These are phyloP conservation scores for Candidula unifasciata DNA, from an alignment of 2,888 invertebrate species.

Conservation along the genomic window DNA sequence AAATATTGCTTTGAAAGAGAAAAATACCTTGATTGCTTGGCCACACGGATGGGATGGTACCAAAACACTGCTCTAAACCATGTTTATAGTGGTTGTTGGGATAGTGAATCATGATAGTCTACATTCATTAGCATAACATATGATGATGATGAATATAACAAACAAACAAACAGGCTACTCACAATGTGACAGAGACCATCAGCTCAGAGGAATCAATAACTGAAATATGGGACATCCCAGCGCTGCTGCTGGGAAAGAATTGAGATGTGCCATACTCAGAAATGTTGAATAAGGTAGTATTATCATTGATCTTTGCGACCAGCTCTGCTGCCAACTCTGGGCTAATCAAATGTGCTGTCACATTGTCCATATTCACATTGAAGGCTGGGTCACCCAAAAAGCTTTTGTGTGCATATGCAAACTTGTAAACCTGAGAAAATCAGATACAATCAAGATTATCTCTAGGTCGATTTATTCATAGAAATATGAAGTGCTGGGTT, in stretches of 20 bases:
- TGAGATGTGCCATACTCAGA: conserved; percentile 55
- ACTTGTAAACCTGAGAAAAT: conserved; percentile 69
- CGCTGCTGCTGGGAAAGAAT: conserved; percentile 54
- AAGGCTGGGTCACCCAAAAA: conserved; percentile 67
- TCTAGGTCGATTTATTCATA: too few species aligned
- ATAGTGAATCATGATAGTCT: too few species aligned
- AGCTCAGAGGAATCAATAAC: conserved; percentile 75
- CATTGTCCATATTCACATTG: conserved; percentile 59
- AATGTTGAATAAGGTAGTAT: conserved; percentile 46
- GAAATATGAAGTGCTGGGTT: too few species aligned
- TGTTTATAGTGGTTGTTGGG: too few species aligned
- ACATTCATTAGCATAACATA: too few species aligned
- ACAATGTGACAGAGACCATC: conserved; percentile 75
- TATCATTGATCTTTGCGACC: conserved; percentile 59
- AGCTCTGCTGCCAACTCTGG: conserved; percentile 63
- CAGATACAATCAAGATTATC: too few species aligned
- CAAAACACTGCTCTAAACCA: too few species aligned
- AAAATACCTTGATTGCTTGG: too few species aligned
- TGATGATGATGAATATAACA: background rate
- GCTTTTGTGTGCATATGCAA: conserved; percentile 67
- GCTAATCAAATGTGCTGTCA: conserved; percentile 63
- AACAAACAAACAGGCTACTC: conserved; percentile 55
- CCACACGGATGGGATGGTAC: too few species aligned
- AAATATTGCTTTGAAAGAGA: too few species aligned
- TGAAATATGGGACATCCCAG: conserved; percentile 73